Percentiles rank a stretch among this genome's conserved stretches.
These are phyloP conservation scores for Thera britannica DNA, from an alignment of 2,888 invertebrate genomes.

Conservation along the genomic window DNA sequence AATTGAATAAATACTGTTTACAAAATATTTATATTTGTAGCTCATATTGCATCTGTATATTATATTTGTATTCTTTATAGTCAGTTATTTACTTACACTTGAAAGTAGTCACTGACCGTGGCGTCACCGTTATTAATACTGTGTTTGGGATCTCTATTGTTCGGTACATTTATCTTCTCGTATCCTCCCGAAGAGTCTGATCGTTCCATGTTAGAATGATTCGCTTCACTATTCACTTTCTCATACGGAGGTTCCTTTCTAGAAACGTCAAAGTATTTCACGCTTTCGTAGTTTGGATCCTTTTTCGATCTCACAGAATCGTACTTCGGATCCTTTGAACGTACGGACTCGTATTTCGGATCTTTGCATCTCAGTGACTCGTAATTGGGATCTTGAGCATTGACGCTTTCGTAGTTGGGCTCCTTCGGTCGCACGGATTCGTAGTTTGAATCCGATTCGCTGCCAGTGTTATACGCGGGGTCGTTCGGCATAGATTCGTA, in stretches of 20 bases:
- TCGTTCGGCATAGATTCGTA: slow-evolving; percentile 90
- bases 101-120: slow-evolving; percentile 78
- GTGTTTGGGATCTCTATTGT: slow-evolving; percentile 64
- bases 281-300: slow-evolving; percentile 93
- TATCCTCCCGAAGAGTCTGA: slow-evolving; percentile 76
- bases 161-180: slow-evolving; percentile 72
- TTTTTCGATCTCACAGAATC: slow-evolving; percentile 87
- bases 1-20: slow-evolving; percentile 56
- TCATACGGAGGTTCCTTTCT: slow-evolving; percentile 88
- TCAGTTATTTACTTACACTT: slow-evolving; percentile 62
- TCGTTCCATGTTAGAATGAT: slow-evolving; percentile 58
- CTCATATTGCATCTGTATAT: slow-evolving; percentile 36
- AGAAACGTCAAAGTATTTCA: slow-evolving; percentile 87
- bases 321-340: slow-evolving; percentile 87
- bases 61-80: slow-evolving; percentile 28
- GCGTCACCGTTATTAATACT: slow-evolving; percentile 75
- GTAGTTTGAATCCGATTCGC: slow-evolving; percentile 90
- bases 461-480: slow-evolving; percentile 87
- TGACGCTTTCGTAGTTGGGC: slow-evolving; percentile 89
- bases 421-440: slow-evolving; percentile 88
- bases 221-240: slow-evolving; percentile 75
- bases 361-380: slow-evolving; percentile 87
- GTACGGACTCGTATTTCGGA: slow-evolving; percentile 84
- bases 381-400: slow-evolving; percentile 87
- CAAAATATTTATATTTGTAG: slow-evolving; percentile 56